These are phyloP conservation scores for Orthonyx spaldingii DNA, from an alignment of 2,113 vertebrate genomes.

Conservation along the genomic window DNA sequence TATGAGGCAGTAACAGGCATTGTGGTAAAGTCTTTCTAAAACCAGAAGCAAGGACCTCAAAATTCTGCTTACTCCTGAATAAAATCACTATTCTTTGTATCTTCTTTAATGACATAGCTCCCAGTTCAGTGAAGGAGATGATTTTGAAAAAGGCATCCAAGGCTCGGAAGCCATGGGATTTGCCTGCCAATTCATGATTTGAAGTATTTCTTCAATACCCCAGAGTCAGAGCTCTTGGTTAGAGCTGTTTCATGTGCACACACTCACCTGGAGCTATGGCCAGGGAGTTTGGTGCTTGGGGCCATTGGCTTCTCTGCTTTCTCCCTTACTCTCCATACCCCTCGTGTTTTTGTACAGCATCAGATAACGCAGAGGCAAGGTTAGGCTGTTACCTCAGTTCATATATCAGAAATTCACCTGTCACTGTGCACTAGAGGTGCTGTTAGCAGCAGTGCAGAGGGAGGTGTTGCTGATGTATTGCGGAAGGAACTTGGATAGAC, in stretches of 20 bases:
- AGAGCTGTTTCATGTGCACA: not conserved
- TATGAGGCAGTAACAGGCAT: not conserved
- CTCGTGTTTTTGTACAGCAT: not conserved
- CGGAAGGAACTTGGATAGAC: not conserved
- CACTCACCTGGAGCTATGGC: accelerated
- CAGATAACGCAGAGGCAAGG: not conserved
- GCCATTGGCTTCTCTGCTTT: not conserved
- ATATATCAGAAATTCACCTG: not conserved
- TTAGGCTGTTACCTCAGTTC: not conserved
- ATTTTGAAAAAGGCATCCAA: not conserved
- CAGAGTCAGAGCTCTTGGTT: not conserved
- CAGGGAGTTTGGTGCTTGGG: not conserved
- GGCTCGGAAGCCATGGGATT: not conserved
- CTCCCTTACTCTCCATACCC: not conserved
- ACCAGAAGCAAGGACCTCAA: not conserved
- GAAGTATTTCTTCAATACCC: not conserved
- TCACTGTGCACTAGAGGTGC: not conserved
- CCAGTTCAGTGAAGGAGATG: not conserved
- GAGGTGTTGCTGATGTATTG: accelerated
- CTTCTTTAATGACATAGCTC: not conserved
- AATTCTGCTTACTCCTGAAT: not conserved
- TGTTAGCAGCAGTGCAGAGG: not conserved
- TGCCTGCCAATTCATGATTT: not conserved
- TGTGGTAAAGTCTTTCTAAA: not conserved
- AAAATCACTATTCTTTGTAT: not conserved